Evolutionary conservation across 2,797 vertebrate species (phyloP), one percentile per base, ranked within the genome.

Genomic region (Oryzias dopingdopingensis): DNA sequence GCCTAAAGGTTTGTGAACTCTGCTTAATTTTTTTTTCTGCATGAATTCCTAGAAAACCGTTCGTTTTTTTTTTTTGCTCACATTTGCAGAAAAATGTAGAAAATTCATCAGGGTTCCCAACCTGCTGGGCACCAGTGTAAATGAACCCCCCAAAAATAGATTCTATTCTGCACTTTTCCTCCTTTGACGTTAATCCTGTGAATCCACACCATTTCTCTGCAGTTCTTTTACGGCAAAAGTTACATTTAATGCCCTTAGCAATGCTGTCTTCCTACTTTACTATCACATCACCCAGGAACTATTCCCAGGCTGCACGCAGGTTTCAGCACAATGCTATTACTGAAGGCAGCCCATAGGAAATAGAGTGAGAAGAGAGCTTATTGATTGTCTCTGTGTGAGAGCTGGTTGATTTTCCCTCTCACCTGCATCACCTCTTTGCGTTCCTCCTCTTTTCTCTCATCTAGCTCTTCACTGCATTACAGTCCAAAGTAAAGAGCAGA

Each of bases 381-480:
- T 88, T 82, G 86, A 88, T 88, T 83, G 75, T 80, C 73, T 84
- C 72, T 65, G 64, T 73, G 74, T 78, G 84, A 77, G 78, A 79
- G 75, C 71, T 65, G 58, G 67, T 78, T 82, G 73, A 82, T 86
- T 76, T 71, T 81, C 76, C 81, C 68, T 56, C 74, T 78, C 81
- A 79, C 81, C 76, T 81, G 70, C 67, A 68, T 80, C 76, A 65
- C 61, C 65, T 42, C 59, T 49, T 59, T 44, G 60, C 26, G 49
- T 45, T 48, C 26, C 47, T 12, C 29, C 14, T 16, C 49, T 48
- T 59, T 70, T 75, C 72, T 51, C 61, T 50, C 53, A 14, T 45
- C 37, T 54, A 37, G 56, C 56, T 82, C 60, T 52, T 43, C 22
- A 1, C 40, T 60, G 67, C 68, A 59, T 66, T 54, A 57, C 43